A percentile compares a stretch with the other conserved stretches of the same genome.
phyloP scores from a whole-genome alignment of 2,797 vertebrate species.

The Pipistrellus pygmaeus region DNA sequence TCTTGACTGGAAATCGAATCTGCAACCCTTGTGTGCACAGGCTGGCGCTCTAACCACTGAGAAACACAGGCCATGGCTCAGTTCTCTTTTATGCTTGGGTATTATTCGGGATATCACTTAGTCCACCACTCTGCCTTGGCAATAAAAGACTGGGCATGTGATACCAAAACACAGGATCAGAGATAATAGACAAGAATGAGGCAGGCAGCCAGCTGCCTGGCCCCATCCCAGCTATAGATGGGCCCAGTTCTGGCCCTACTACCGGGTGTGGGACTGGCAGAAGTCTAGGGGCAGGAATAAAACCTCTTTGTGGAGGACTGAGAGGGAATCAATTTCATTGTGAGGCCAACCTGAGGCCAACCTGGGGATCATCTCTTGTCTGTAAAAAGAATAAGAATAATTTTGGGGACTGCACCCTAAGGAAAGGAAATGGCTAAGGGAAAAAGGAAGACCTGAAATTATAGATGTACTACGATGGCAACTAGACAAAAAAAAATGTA shows the following conservation, averaged over 20 bases:
- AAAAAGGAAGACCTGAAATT: constrained; percentile 11
- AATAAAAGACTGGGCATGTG: background rate
- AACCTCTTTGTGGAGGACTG: background rate
- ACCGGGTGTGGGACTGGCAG: background rate
- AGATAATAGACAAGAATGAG: background rate
- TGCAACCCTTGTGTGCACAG: too few species aligned
- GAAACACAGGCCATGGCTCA: too few species aligned
- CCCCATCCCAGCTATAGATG: background rate
- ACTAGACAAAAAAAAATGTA: background rate
- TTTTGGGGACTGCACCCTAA: constrained; percentile 25
- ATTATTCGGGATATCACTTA: background rate
- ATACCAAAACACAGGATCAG: constrained; percentile 17
- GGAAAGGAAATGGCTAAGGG: background rate
- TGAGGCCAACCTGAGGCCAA: background rate
- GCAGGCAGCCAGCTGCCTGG: background rate
- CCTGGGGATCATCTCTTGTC: background rate
- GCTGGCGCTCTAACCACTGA: too few species aligned
- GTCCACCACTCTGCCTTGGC: background rate
- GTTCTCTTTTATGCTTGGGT: background rate
- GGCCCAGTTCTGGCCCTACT: background rate
- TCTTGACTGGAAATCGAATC: too few species aligned
- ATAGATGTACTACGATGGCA: background rate
- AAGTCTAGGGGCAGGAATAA: background rate
- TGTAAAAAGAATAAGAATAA: constrained; percentile 25
- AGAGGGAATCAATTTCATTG: background rate